Evolutionary conservation across 2,113 vertebrate species (phyloP).

Genomic region (Stigmatopora nigra): DNA sequence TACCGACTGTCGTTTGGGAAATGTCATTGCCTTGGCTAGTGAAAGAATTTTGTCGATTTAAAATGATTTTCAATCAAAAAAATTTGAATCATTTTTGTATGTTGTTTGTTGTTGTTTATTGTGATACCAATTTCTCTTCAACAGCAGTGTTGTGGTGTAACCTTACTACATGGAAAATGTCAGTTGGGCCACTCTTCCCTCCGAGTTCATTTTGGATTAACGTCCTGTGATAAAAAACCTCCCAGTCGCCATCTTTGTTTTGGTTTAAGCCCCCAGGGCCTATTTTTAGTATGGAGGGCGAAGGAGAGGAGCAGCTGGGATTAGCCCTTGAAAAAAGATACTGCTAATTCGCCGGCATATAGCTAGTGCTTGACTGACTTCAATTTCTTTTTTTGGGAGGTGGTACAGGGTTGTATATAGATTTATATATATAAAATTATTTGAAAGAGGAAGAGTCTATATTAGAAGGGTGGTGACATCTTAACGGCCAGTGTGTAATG

Average conservation of each 20-base stretch:
- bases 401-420: neutral
- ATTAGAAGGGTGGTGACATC: neutral
- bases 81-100: too few relatives aligned
- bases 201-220: too few relatives aligned
- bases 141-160: too few relatives aligned
- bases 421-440: too few relatives aligned
- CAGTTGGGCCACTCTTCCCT: too few relatives aligned
- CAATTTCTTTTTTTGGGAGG: neutral
- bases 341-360: neutral
- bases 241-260: neutral
- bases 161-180: too few relatives aligned
- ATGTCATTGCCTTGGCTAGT: too few relatives aligned
- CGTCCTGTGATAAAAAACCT: neutral
- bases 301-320: neutral
- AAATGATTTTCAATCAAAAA: too few relatives aligned
- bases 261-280: neutral
- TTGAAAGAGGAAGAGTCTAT: neutral
- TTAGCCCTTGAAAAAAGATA: constrained; percentile 3
- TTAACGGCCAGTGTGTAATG: neutral
- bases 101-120: too few relatives aligned
- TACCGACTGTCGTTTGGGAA: too few relatives aligned
- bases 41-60: too few relatives aligned
- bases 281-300: neutral
- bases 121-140: too few relatives aligned
- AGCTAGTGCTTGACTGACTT: neutral